Base-by-base conservation (phyloP, 2,113 vertebrate species). In the Chloebia gouldiae region DNA sequence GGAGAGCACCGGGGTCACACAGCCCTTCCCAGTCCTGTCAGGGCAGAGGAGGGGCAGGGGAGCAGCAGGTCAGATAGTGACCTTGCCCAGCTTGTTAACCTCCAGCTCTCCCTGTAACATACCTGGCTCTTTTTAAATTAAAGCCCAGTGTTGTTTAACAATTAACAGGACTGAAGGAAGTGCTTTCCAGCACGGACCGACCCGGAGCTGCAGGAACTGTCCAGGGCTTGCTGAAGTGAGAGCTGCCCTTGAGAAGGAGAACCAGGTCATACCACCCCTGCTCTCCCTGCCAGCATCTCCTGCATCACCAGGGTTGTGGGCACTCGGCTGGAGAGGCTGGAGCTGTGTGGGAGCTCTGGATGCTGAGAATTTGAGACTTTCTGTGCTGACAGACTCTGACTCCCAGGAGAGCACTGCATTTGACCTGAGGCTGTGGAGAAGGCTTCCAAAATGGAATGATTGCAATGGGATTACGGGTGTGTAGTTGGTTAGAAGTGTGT, bases 71-170 rank as follows among this genome's bases (percentile, higher is more conserved):
- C 82, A 60, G 70, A 68, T 4, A 39, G 35, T 7, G 54, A 89
- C 86, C 78, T 93, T 87, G 81, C 59, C 88, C 83, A 86, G 66
- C 54, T 76, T 3, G 51, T 71, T 94, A 68, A 96, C 86, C 78
- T 95, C 85, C 86, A 70, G 49, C 50, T 86, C 85, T 70, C 86
- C 86, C 47, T 63, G 28, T 14, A 44, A 70, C 0, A 1, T 9
- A 24, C 73, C 53, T 66, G 84, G 45, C 70, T 77, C n/a, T 47
- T 70, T 64, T 37, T 71, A n/a, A 75, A 88, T 92, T 75, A 81
- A 72, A 73, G 22, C 0, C 1, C 4, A 7, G 66, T 14, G 63
- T 7, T 54, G 95, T 91, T 95, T 94, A 93, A 94, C 91, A 93
- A 91, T 94, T 96, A 95, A 84, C 72, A 85, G 79, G 22, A 44